Base-by-base conservation (phyloP, 2,113 vertebrate genomes). In the Embiotoca jacksoni region DNA sequence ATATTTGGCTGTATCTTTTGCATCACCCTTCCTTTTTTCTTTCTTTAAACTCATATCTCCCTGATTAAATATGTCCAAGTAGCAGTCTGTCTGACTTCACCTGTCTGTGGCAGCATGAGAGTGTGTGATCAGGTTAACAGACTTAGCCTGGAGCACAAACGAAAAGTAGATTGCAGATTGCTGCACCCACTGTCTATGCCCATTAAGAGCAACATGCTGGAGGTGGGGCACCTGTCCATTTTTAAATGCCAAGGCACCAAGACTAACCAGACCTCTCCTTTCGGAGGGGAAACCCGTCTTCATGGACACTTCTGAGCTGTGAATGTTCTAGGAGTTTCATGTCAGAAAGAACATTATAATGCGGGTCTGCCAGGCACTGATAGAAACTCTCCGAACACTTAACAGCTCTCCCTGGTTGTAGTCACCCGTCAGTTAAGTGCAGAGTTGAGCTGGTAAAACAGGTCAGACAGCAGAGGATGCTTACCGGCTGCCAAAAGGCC, bases 221-320 rank as follows among this genome's bases (percentile, higher is more conserved):
- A 89, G 83, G 87, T 89, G 79, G 81, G 72, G 75, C 70, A 80
- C 65, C 81, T 86, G 80, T 90, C 83, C 66, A 15, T 63, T 72
- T 79, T 64, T 65, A 85, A 90, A 86, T 80, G 86, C 73, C 86
- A 85, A 67, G 66, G 58, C 59, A 31, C 58, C 1, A 32, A 80
- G 31, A 36, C 77, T 4, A 37, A 60, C 52, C 74, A 33, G 62
- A 75, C 50, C 69, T 85, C 61, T 82, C 33, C 37, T 69, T 80
- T 49, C 55, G 30, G 66, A 37, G 32, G 6, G 52, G 59, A 72
- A 78, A 78, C 30, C 14, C 1, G 2, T 67, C 60, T 36, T 64
- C 62, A 56, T 59, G 53, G 57, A 72, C 61, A 54, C 61, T 30
- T 55, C 41, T 70, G 4, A 23, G 33, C 72, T 58, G 64, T 58